Base-by-base conservation (phyloP, 2,888 invertebrate species). In the Globia sparganii region DNA sequence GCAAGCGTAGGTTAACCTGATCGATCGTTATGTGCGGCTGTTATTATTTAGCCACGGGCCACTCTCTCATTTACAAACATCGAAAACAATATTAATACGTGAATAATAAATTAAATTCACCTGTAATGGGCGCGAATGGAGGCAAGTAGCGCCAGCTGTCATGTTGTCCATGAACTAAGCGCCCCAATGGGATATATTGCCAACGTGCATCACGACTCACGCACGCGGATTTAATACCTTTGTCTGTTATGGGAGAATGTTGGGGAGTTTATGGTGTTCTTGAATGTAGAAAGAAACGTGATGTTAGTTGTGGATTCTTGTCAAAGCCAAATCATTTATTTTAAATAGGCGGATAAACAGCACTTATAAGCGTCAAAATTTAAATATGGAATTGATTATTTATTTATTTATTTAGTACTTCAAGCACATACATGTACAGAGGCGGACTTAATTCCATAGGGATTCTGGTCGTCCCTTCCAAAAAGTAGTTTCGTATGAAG, bases 131-230 rank as follows among this genome's bases (percentile, higher is more conserved):
- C 53, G 4, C 40, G 66, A 72, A 56, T 65, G 64, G 64, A 65
- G 64, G 59, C 82, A 72, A 73, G 83, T 83, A 77, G 83, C 85
- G 77, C 83, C 82, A 81, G 65, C 85, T 81, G 82, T 74, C 83
- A 85, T 85, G 77, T 85, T 34, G 53, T 62, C 31, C 69, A 11
- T 59, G 77, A 85, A 83, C 82, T 81, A 81, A 74, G 43, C 70
- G 25, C 28, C 56, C 85, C 31, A 72, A 40, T 43, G 13, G 28
- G 49, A 85, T 77, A 68, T 84, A 85, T 74, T 71, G 77, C 81
- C n/a, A 69, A n/a, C 82, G 77, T 77, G 82, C 68, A 43, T 74
- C 82, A 85, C 83, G 83, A 83, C 69, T 81, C 67, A 83, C 77
- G 61, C 66, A 64, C 68, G n/a, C n/a, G 40, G 21, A 68, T 65